Conservation (phyloP, 2,113 vertebrate species). For the Leptobrachium leishanense region DNA sequence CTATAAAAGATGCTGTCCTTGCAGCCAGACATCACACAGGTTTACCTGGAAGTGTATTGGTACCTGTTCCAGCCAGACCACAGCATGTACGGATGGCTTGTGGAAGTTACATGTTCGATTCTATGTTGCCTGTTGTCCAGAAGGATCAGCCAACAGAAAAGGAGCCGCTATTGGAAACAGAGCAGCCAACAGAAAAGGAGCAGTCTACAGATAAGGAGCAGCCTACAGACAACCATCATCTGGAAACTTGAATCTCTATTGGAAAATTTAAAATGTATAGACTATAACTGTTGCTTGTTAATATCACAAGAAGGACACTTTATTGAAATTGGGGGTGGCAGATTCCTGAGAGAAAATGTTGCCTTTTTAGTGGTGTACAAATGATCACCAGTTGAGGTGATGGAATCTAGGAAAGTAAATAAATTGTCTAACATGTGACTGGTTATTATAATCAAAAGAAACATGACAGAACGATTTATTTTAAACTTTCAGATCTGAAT, state of each 20-base stretch:
- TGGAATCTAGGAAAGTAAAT: background rate
- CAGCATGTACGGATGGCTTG: conserved; percentile 75
- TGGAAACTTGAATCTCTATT: background rate
- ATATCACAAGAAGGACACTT: background rate
- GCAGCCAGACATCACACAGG: conserved; percentile 66
- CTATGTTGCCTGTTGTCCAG: conserved; percentile 57
- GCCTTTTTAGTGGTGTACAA: conserved; percentile 5
- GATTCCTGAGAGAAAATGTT: background rate
- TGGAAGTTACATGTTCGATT: conserved; percentile 71
- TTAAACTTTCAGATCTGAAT: no score
- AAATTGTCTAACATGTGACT: no score
- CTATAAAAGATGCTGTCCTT: conserved; percentile 74
- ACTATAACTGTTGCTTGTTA: background rate
- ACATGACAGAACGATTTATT: no score
- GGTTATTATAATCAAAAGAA: no score
- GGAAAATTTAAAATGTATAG: background rate
- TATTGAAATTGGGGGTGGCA: background rate
- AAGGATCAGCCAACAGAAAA: background rate
- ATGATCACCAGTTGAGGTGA: background rate
- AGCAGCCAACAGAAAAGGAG: background rate
- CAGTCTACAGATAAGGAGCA: background rate
- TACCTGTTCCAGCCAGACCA: conserved; percentile 73
- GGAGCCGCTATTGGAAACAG: background rate
- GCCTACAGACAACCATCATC: background rate
- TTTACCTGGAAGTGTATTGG: conserved; percentile 60